phyloP scores from a whole-genome alignment of 1,140 invertebrate genomes.

The Goniozus legneri region DNA sequence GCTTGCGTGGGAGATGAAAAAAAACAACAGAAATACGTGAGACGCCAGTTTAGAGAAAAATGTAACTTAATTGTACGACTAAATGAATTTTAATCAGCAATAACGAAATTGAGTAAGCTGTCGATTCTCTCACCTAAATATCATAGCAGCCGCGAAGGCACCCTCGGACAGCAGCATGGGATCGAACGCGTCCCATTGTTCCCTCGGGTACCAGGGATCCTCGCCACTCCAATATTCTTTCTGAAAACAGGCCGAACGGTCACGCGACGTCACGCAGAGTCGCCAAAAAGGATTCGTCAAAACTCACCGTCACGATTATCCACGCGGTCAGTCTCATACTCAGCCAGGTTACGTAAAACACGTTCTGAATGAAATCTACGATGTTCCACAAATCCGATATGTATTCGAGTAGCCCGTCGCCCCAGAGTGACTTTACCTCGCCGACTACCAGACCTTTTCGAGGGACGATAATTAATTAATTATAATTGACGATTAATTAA shows the following conservation, averaged over 20 bases:
- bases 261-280: not conserved
- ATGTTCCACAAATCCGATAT: constrained; percentile 95
- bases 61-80: too few species aligned
- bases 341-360: constrained; percentile 91
- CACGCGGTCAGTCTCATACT: constrained; percentile 71
- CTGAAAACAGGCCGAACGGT: constrained; percentile 44
- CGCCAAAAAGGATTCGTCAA: not conserved
- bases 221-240: constrained; percentile 68
- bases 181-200: constrained; percentile 90
- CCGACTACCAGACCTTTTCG: constrained; percentile 80
- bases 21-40: too few species aligned
- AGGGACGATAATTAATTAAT: too few species aligned
- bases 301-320: constrained; percentile 71
- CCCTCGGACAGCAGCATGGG: constrained; percentile 92
- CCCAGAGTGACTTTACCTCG: constrained; percentile 84
- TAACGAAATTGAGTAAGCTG: too few species aligned
- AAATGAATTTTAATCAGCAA: too few species aligned
- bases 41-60: too few species aligned
- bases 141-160: constrained; percentile 91
- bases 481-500: too few species aligned
- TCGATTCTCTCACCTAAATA: constrained; percentile 73
- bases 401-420: constrained; percentile 85
- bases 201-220: constrained; percentile 78
- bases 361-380: constrained; percentile 92
- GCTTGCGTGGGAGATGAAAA: too few species aligned